Percentiles rank a stretch among this genome's conserved stretches.
Conservation (phyloP, 2,888 invertebrate genomes). For the Drosophila emarginata region DNA sequence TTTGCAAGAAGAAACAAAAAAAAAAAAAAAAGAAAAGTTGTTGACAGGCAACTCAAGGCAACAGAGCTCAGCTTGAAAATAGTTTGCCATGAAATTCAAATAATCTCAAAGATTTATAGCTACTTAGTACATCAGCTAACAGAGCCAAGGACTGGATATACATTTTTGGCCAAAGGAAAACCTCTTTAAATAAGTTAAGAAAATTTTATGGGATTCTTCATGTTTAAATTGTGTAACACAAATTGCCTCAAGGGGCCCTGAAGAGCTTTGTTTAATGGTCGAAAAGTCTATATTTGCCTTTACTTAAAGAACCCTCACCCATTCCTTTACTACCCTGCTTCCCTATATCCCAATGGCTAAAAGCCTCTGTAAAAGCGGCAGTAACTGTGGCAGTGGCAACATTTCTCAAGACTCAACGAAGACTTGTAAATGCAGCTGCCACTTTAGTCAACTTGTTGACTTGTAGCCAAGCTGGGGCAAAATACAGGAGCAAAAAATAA, state of each 20-base stretch:
- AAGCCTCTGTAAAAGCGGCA: constrained; percentile 10
- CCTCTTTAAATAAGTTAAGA: constrained; percentile 38
- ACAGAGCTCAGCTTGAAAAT: constrained; percentile 51
- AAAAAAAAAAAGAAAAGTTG: constrained; percentile 52
- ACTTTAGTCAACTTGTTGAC: constrained; percentile 69
- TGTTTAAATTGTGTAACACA: constrained; percentile 26
- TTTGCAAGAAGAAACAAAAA: constrained; percentile 18
- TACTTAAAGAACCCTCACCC: constrained; percentile 25
- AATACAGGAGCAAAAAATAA: background rate
- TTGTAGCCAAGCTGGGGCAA: constrained; percentile 46
- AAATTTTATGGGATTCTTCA: constrained; percentile 25
- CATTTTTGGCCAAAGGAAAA: constrained; percentile 16
- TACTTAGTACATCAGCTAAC: constrained; percentile 15
- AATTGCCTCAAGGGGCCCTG: constrained; percentile 53
- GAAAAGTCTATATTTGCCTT: constrained; percentile 59
- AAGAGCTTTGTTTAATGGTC: constrained; percentile 51
- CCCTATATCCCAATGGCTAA: background rate
- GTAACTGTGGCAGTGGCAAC: constrained; percentile 21
- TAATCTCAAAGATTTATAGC: constrained; percentile 73
- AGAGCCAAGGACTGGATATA: constrained; percentile 1
- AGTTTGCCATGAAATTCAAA: constrained; percentile 76
- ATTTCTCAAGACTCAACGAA: constrained; percentile 49
- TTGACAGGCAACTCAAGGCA: constrained; percentile 65
- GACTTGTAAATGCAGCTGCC: constrained; percentile 59
- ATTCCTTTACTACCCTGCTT: background rate